phyloP scores from a whole-genome alignment of 2,797 vertebrate species.

The Dipus sagitta region DNA sequence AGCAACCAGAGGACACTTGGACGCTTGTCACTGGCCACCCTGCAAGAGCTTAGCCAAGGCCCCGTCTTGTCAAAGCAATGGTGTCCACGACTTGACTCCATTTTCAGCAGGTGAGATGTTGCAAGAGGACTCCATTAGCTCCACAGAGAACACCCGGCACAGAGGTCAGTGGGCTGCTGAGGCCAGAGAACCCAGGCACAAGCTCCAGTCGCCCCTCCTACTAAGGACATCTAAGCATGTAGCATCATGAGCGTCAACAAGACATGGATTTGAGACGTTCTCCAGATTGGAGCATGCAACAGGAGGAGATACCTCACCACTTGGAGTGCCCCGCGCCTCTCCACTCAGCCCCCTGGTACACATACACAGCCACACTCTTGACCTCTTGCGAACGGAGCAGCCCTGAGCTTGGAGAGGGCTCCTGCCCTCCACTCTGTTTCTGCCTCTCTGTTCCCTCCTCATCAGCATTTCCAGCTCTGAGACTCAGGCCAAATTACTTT shows the following conservation, averaged over 20 bases:
- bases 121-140: rapidly evolving
- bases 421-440: no score
- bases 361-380: rapidly evolving
- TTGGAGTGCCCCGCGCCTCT: rapidly evolving
- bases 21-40: not conserved
- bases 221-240: rapidly evolving
- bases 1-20: not conserved
- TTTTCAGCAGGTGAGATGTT: not conserved
- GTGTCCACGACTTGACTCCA: not conserved
- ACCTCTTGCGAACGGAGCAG: not conserved
- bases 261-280: not conserved
- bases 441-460: rapidly evolving
- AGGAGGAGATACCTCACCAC: rapidly evolving
- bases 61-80: rapidly evolving
- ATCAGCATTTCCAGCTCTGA: not conserved
- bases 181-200: not conserved
- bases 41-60: not conserved
- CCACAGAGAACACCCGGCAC: rapidly evolving
- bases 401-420: not conserved
- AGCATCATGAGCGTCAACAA: rapidly evolving
- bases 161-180: rapidly evolving
- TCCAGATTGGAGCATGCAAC: rapidly evolving
- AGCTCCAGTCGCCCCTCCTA: not conserved
- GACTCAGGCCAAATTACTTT: not conserved
- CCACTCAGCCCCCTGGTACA: rapidly evolving